Percentiles rank a stretch among this genome's conserved stretches.
Conservation (phyloP, 2,888 invertebrate species). For the Caradrina kadenii region DNA sequence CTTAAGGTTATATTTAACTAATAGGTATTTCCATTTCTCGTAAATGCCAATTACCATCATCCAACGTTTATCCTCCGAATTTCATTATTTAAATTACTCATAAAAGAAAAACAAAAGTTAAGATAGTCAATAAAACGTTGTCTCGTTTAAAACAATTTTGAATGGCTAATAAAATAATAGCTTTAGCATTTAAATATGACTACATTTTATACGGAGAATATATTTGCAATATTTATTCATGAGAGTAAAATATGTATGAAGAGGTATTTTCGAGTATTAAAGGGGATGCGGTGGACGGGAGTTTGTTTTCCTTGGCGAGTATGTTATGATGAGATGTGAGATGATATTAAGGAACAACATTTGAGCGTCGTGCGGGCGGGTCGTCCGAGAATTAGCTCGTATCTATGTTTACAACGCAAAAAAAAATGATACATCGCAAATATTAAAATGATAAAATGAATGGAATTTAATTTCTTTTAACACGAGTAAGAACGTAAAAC, state of each 20-base stretch:
- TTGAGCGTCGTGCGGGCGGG: slow-evolving; percentile 23
- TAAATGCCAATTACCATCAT: slow-evolving; percentile 52
- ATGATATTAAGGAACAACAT: slow-evolving; percentile 59
- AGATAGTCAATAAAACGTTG: slow-evolving; percentile 38
- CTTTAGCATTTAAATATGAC: slow-evolving; percentile 64
- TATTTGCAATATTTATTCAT: slow-evolving; percentile 80
- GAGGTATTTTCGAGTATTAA: slow-evolving; percentile 72
- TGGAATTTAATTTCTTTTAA: not conserved
- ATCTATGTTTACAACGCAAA: slow-evolving; percentile 46
- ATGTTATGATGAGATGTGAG: slow-evolving; percentile 53
- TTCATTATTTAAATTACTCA: slow-evolving; percentile 45
- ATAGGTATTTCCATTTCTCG: slow-evolving; percentile 16
- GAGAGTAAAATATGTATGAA: slow-evolving; percentile 79
- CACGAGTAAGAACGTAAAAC: not conserved
- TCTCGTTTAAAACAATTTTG: slow-evolving; percentile 40
- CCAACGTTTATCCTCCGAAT: slow-evolving; percentile 37
- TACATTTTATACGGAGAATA: slow-evolving; percentile 68
- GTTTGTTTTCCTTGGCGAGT: slow-evolving; percentile 66
- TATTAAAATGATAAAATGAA: slow-evolving; percentile 25
- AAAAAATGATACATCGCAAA: slow-evolving; percentile 32
- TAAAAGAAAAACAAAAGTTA: slow-evolving; percentile 47
- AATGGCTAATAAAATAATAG: slow-evolving; percentile 51
- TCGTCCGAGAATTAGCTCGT: slow-evolving; percentile 35
- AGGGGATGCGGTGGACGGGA: slow-evolving; percentile 58
- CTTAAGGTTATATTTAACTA: slow-evolving; percentile 27